phyloP scores from a whole-genome alignment of 1,140 invertebrate genomes.

The Aplysia californica region DNA sequence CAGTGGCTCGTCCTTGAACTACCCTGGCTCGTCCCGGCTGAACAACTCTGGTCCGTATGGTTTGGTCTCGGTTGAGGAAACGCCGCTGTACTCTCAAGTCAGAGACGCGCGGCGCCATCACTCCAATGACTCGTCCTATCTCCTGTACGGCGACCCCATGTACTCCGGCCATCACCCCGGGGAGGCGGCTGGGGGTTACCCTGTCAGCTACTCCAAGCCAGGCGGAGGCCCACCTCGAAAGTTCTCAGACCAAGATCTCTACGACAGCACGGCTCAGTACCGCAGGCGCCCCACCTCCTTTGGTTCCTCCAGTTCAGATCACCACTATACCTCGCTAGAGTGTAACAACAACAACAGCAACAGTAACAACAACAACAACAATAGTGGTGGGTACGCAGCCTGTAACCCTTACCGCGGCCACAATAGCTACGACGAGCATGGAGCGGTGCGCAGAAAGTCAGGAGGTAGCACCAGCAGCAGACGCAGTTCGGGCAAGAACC shows the following conservation, averaged over 20 bases:
- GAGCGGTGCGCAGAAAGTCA: background rate
- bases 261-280: constrained; percentile 31
- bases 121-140: background rate
- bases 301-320: constrained; percentile 23
- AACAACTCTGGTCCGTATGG: constrained; percentile 13
- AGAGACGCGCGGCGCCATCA: background rate
- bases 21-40: background rate
- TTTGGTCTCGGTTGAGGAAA: constrained; percentile 21
- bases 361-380: constrained; percentile 14
- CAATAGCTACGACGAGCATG: background rate
- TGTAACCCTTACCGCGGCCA: background rate
- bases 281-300: constrained; percentile 19
- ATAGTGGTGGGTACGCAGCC: background rate
- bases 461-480: background rate
- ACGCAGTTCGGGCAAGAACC: background rate
- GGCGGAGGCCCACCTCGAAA: constrained; percentile 29
- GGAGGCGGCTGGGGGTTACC: background rate
- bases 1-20: background rate
- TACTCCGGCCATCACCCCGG: constrained; percentile 1
- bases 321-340: constrained; percentile 30
- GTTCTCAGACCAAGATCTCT: constrained; percentile 37
- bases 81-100: constrained; percentile 1
- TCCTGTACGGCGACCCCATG: background rate
- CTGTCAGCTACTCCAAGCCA: background rate
- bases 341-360: constrained; percentile 17